phyloP scores from a whole-genome alignment of 2,797 vertebrate genomes.

The Acipenser oxyrinchus region DNA sequence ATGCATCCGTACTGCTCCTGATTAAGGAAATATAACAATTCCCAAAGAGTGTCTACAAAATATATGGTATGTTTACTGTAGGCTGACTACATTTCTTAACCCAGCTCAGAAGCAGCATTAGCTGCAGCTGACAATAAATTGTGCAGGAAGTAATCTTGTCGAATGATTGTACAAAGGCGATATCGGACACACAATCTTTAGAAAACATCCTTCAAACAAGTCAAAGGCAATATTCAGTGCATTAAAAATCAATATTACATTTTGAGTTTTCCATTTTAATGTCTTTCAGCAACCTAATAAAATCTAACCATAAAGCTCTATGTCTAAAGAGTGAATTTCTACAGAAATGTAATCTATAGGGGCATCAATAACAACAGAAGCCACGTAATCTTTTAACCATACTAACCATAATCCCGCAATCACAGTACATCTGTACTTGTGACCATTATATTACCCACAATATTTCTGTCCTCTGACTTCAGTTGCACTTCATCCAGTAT shows the following conservation, averaged over 20 bases:
- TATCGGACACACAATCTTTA: neutral
- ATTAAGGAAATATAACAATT: no score
- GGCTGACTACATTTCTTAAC: no score
- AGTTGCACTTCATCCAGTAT: no score
- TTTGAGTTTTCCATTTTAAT: neutral
- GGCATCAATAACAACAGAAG: neutral
- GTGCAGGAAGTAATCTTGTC: neutral
- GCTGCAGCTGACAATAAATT: neutral
- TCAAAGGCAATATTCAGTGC: conserved; percentile 1
- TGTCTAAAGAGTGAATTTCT: neutral
- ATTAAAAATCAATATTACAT: neutral
- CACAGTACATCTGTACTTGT: neutral
- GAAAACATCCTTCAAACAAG: conserved; percentile 2
- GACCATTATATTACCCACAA: no score
- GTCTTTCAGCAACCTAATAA: neutral
- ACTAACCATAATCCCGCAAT: neutral
- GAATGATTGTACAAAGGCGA: neutral
- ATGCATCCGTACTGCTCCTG: no score
- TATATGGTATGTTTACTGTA: no score
- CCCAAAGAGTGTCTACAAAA: no score
- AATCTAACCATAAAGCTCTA: neutral
- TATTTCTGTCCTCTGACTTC: no score
- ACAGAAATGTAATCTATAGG: neutral
- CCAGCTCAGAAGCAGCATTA: neutral
- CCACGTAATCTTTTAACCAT: neutral